A percentile compares a stretch with the other conserved stretches of the same genome.
Evolutionary conservation across 2,797 vertebrate species (phyloP).

Genomic region (Chloroceryle inda): DNA sequence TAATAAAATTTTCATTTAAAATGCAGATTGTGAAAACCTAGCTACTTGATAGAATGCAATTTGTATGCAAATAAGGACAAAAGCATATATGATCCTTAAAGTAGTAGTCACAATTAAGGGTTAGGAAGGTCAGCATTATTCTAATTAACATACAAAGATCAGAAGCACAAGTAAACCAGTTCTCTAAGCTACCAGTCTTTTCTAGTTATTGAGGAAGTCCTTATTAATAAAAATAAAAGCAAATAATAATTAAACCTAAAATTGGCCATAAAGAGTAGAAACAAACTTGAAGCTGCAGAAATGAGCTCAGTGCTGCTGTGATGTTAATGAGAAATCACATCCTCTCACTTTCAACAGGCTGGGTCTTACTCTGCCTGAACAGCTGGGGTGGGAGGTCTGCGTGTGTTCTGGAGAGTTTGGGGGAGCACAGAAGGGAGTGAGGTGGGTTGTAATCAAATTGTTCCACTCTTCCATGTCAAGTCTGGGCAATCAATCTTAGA

Average conservation of each 20-base stretch:
- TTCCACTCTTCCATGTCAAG: not conserved
- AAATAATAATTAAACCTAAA: not conserved
- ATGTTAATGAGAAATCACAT: not conserved
- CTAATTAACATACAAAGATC: not conserved
- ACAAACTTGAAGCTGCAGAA: not conserved
- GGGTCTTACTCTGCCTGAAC: not conserved
- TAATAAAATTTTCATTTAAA: not conserved
- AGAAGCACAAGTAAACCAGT: not conserved
- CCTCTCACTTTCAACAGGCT: not conserved
- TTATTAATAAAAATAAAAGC: not conserved
- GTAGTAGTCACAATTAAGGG: not conserved
- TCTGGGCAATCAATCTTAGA: not conserved
- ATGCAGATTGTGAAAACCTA: not conserved
- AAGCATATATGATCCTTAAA: not conserved
- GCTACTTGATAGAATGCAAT: not conserved
- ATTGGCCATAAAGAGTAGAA: not conserved
- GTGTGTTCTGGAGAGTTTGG: not conserved
- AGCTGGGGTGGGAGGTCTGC: not conserved
- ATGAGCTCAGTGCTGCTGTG: not conserved
- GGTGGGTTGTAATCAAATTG: not conserved
- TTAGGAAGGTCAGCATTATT: not conserved
- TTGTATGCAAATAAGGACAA: constrained; percentile 26
- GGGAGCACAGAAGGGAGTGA: not conserved
- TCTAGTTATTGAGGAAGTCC: not conserved
- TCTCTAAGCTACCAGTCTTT: not conserved